Evolutionary conservation across 1,140 invertebrate species (phyloP).

Genomic region (Lepidurus packardi): DNA sequence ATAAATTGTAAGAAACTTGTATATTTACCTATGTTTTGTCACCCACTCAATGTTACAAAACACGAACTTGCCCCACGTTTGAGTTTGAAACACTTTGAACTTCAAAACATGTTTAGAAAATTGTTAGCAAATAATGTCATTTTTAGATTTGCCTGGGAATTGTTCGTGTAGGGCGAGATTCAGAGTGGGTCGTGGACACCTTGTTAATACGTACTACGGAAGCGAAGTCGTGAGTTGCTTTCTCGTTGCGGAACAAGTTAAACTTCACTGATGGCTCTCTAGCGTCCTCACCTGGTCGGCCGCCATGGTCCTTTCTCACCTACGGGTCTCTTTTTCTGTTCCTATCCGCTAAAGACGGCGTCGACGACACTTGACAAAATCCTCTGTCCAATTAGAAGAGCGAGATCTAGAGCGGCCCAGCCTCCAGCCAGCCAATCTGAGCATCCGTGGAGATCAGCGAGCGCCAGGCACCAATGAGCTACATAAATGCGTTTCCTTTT

Average conservation of each 20-base stretch:
- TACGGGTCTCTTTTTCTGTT: neutral
- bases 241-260: neutral
- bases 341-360: neutral
- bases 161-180: too few species aligned
- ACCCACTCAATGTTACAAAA: too few species aligned
- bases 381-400: neutral
- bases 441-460: neutral
- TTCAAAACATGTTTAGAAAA: too few species aligned
- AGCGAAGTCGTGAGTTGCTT: neutral
- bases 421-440: neutral
- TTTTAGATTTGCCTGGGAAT: too few species aligned
- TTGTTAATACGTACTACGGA: neutral
- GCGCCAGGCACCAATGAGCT: neutral
- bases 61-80: too few species aligned
- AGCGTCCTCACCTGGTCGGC: neutral
- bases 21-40: too few species aligned
- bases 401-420: neutral
- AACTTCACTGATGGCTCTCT: neutral
- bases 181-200: neutral
- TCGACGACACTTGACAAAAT: neutral
- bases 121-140: too few species aligned
- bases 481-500: neutral
- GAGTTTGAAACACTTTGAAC: too few species aligned
- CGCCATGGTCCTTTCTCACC: slow-evolving; percentile 7
- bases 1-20: too few species aligned